A percentile compares a stretch with the other conserved stretches of the same genome.
Evolutionary conservation across 2,888 invertebrate genomes (phyloP).

Genomic region (Empis stercorea): DNA sequence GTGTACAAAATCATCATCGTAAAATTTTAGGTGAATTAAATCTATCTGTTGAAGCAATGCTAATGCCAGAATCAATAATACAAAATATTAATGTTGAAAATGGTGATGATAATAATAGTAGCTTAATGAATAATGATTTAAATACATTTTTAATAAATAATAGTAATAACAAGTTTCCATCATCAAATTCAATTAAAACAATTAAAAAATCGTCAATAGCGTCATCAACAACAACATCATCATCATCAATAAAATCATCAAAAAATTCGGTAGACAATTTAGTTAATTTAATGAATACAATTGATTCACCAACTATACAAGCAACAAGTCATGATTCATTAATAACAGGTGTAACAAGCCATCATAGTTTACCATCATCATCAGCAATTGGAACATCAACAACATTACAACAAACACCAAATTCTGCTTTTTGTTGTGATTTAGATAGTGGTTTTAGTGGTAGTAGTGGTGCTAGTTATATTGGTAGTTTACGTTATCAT

Average conservation of each 20-base stretch:
- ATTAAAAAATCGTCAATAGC: not conserved
- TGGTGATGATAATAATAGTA: slow-evolving; percentile 37
- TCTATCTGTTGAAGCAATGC: slow-evolving; percentile 78
- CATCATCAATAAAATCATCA: not conserved
- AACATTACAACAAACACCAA: slow-evolving; percentile 13
- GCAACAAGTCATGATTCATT: no score
- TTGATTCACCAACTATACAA: slow-evolving; percentile 24
- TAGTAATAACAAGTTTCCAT: not conserved
- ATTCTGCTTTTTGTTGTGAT: slow-evolving; percentile 39
- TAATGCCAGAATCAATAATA: slow-evolving; percentile 67
- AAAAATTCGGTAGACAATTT: slow-evolving; percentile 37
- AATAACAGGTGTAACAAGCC: not conserved
- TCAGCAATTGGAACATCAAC: not conserved
- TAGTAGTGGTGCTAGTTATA: slow-evolving; percentile 70
- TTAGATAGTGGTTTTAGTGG: slow-evolving; percentile 75
- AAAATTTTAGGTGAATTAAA: slow-evolving; percentile 75
- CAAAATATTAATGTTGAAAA: slow-evolving; percentile 41
- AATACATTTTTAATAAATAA: no score
- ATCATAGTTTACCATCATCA: no score
- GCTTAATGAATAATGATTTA: no score
- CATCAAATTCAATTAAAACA: not conserved
- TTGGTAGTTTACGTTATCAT: slow-evolving; percentile 48
- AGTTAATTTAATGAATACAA: slow-evolving; percentile 30
- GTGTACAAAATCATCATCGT: slow-evolving; percentile 71
- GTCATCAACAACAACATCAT: not conserved